A percentile compares a stretch with the other conserved stretches of the same genome.
phyloP scores from a whole-genome alignment of 2,888 invertebrate genomes.

The Sturmia bella region DNA sequence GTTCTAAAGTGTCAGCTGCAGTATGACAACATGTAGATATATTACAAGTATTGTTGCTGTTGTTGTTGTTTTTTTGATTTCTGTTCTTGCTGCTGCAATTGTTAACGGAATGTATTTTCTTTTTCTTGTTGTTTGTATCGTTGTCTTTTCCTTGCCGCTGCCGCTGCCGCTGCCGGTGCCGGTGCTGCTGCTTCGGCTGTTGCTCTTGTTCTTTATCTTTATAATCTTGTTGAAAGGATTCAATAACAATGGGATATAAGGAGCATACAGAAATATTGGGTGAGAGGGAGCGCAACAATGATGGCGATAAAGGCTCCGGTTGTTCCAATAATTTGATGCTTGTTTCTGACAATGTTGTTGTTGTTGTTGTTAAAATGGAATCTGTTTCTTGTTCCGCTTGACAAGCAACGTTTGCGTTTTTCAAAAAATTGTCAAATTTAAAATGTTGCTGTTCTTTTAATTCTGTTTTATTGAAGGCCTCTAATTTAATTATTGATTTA shows the following conservation, averaged over 20 bases:
- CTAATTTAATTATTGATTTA: constrained; percentile 15
- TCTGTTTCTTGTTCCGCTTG: constrained; percentile 33
- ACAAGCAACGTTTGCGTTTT: constrained; percentile 7
- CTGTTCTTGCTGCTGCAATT: constrained; percentile 28
- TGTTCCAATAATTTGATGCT: constrained; percentile 34
- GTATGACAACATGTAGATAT: constrained; percentile 43
- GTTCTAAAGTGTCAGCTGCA: constrained; percentile 63
- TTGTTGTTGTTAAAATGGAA: constrained; percentile 19
- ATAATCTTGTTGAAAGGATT: constrained; percentile 58
- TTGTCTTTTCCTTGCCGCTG: constrained; percentile 25
- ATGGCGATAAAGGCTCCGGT: constrained; percentile 36
- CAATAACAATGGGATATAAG: constrained; percentile 71
- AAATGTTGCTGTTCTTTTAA: neutral
- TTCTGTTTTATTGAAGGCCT: neutral
- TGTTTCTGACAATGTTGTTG: constrained; percentile 41
- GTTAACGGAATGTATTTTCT: constrained; percentile 56
- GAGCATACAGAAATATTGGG: constrained; percentile 60
- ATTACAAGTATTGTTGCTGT: constrained; percentile 20
- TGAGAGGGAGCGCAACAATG: constrained; percentile 51
- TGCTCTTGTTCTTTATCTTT: constrained; percentile 34
- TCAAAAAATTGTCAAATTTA: constrained; percentile 18
- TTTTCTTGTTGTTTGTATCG: constrained; percentile 49
- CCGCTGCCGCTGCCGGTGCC: constrained; percentile 11
- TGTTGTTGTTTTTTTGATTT: constrained; percentile 17
- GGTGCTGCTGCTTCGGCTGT: neutral